phyloP scores from a whole-genome alignment of 2,113 vertebrate species.

The Chlamydotis undulata region DNA sequence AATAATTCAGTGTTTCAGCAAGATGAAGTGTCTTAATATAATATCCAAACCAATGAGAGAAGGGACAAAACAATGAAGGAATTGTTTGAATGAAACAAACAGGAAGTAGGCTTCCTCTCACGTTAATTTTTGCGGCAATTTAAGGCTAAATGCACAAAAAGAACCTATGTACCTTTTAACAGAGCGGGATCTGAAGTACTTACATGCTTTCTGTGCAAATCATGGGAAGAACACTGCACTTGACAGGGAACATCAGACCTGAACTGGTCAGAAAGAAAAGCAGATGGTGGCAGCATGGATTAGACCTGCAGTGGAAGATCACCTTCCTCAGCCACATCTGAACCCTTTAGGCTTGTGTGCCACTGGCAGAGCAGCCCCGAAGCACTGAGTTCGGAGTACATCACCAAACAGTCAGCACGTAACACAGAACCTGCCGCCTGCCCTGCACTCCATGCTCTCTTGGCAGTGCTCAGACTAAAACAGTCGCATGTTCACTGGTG shows the following conservation, averaged over 20 bases:
- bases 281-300: not conserved
- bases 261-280: not conserved
- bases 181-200: fast-evolving
- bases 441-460: not conserved
- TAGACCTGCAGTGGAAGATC: not conserved
- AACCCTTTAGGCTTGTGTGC: fast-evolving
- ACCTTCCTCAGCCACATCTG: not conserved
- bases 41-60: not conserved
- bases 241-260: not conserved
- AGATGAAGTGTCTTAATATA: not conserved
- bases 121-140: not conserved
- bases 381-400: fast-evolving
- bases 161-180: not conserved
- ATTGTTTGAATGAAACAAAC: not conserved
- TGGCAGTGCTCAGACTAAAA: not conserved
- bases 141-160: not conserved
- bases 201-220: not conserved
- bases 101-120: not conserved
- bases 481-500: fast-evolving
- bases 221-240: fast-evolving
- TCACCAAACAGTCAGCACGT: not conserved
- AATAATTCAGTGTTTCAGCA: not conserved
- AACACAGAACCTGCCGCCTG: not conserved
- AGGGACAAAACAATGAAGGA: not conserved
- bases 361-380: not conserved